phyloP scores from a whole-genome alignment of 2,888 invertebrate species.

The Galeopsomyia nigrocyanea region DNA sequence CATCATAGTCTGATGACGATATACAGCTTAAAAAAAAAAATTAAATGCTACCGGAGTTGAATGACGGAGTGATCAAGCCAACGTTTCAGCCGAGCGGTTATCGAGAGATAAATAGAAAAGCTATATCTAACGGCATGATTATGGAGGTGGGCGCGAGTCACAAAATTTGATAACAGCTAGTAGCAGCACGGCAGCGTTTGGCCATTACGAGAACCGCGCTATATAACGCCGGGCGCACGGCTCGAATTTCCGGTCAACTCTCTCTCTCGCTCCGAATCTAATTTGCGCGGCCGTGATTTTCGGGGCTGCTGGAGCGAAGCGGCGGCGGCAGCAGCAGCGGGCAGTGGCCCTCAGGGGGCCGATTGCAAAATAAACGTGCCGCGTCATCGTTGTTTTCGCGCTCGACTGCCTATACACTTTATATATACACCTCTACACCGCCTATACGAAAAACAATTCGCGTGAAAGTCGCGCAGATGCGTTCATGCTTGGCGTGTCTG shows the following conservation, averaged over 20 bases:
- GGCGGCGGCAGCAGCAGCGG: too few species aligned
- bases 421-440: too few species aligned
- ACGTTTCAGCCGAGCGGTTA: background rate
- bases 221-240: background rate
- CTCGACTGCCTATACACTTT: slow-evolving; percentile 5
- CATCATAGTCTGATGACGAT: too few species aligned
- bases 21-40: too few species aligned
- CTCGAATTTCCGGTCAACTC: slow-evolving; percentile 25
- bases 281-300: slow-evolving; percentile 28
- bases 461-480: slow-evolving; percentile 18
- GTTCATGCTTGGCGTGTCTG: background rate
- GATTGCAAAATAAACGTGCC: too few species aligned
- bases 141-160: too few species aligned
- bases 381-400: slow-evolving; percentile 19
- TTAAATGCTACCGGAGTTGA: too few species aligned
- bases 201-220: background rate
- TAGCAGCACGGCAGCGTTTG: slow-evolving; percentile 4
- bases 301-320: background rate
- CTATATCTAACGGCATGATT: background rate
- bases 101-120: slow-evolving; percentile 3
- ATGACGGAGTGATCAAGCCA: too few species aligned
- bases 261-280: slow-evolving; percentile 16
- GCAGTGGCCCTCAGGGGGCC: too few species aligned
- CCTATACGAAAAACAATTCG: slow-evolving; percentile 19
- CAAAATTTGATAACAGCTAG: slow-evolving; percentile 23